Evolutionary conservation across 1,140 invertebrate species (phyloP).

Genomic region (Drosophila kikkawai): DNA sequence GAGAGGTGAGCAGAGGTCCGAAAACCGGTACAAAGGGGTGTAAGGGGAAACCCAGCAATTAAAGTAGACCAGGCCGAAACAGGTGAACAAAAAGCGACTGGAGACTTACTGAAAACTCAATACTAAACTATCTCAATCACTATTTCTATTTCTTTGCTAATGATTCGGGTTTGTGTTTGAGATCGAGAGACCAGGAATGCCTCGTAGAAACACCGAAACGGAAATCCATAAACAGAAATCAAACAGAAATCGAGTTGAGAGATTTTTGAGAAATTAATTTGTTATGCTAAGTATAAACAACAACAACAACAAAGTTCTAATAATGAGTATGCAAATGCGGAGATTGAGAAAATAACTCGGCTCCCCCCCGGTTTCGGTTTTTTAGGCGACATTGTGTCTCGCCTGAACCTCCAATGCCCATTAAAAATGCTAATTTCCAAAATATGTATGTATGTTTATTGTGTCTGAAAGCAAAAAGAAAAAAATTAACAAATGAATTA

Average conservation of each 20-base stretch:
- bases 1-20: background rate
- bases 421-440: slow-evolving; percentile 77
- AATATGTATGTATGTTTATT: slow-evolving; percentile 13
- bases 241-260: slow-evolving; percentile 12
- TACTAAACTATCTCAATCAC: background rate
- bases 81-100: slow-evolving; percentile 64
- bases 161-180: slow-evolving; percentile 52
- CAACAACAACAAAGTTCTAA: slow-evolving; percentile 10
- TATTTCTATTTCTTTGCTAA: slow-evolving; percentile 43
- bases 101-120: slow-evolving; percentile 20
- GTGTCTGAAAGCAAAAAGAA: slow-evolving; percentile 28
- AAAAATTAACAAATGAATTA: slow-evolving; percentile 76
- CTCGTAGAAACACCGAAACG: background rate
- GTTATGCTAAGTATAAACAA: slow-evolving; percentile 62
- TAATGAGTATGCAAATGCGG: slow-evolving; percentile 41
- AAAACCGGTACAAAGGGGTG: slow-evolving; percentile 44
- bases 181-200: slow-evolving; percentile 28
- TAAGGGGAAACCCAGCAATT: slow-evolving; percentile 47
- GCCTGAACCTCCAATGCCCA: slow-evolving; percentile 44
- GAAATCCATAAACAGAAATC: slow-evolving; percentile 31
- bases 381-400: slow-evolving; percentile 78
- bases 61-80: slow-evolving; percentile 60
- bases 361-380: slow-evolving; percentile 18
- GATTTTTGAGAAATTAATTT: slow-evolving; percentile 67
- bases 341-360: slow-evolving; percentile 8